Conservation (phyloP, 1,140 invertebrate species). For the Teleopsis dalmanni region DNA sequence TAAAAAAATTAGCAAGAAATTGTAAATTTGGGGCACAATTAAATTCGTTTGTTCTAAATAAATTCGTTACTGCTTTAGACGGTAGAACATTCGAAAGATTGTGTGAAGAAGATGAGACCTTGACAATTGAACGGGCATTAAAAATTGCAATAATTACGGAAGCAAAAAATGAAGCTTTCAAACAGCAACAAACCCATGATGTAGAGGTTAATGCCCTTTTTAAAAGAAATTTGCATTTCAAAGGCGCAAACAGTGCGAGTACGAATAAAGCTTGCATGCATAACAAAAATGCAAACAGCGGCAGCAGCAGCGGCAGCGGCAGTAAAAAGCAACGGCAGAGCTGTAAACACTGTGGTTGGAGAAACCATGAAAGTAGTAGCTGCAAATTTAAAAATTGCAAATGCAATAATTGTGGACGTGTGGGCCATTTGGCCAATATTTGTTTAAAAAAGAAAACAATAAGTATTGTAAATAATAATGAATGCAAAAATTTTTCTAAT, state of each 20-base stretch:
- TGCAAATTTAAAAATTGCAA: constrained; percentile 5
- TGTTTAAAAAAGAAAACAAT: no score
- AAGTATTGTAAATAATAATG: no score
- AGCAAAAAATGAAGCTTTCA: not conserved
- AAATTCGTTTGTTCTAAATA: no score
- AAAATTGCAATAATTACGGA: constrained; percentile 2
- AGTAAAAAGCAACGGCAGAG: not conserved
- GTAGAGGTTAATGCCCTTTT: not conserved
- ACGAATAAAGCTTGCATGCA: no score
- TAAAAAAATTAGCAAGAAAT: no score
- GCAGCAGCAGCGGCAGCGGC: not conserved
- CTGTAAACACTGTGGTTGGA: constrained; percentile 5
- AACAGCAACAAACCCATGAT: not conserved
- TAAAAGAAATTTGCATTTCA: no score
- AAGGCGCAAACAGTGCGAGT: no score
- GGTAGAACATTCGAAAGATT: constrained; percentile 1
- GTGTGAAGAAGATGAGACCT: constrained; percentile 5
- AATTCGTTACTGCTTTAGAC: not conserved
- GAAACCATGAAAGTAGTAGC: not conserved
- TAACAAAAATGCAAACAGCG: not conserved
- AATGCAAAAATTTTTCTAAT: no score
- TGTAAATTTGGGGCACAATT: no score
- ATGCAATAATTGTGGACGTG: constrained; percentile 1
- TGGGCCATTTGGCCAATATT: no score
- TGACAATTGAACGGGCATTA: not conserved